Percentiles rank a stretch among this genome's conserved stretches.
These are phyloP conservation scores for Protomyctophum bolini DNA, from an alignment of 2,113 vertebrate genomes.

Conservation along the genomic window DNA sequence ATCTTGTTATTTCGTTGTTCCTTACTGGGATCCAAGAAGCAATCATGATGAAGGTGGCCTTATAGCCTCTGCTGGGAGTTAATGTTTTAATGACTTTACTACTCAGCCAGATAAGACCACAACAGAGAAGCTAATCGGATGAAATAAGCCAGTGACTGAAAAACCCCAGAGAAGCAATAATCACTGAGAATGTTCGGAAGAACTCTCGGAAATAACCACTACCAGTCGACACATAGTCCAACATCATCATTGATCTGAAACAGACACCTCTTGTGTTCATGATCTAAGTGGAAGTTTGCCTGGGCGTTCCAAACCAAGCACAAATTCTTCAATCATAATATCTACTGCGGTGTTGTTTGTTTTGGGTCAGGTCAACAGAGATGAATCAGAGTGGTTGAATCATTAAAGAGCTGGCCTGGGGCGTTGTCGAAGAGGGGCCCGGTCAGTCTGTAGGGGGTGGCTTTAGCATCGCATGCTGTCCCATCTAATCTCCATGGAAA, in stretches of 20 bases:
- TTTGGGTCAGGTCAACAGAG: conserved; percentile 52
- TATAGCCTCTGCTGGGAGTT: neutral
- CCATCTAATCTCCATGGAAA: conserved; percentile 51
- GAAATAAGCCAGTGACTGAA: neutral
- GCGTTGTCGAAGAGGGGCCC: conserved; percentile 36
- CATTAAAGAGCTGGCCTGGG: conserved; percentile 44
- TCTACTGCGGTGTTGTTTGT: conserved; percentile 45
- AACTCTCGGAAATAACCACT: neutral
- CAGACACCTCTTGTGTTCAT: conserved; percentile 1
- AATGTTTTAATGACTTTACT: neutral
- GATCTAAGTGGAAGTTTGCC: conserved; percentile 13
- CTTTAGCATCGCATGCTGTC: conserved; percentile 34
- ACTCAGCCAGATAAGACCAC: too few species aligned
- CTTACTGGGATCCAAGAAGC: too few species aligned
- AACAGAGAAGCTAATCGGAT: too few species aligned
- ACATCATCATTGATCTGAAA: conserved; percentile 13
- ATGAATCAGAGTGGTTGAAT: conserved; percentile 55
- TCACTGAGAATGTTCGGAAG: neutral
- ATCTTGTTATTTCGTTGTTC: too few species aligned
- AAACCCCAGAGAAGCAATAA: neutral
- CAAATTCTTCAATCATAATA: conserved; percentile 51
- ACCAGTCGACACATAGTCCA: neutral
- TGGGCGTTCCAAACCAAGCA: conserved; percentile 29
- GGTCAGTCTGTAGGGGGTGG: conserved; percentile 30
- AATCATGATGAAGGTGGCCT: too few species aligned